A percentile compares a stretch with the other conserved stretches of the same genome.
phyloP scores from a whole-genome alignment of 2,113 vertebrate species.

The Tupaia tana region DNA sequence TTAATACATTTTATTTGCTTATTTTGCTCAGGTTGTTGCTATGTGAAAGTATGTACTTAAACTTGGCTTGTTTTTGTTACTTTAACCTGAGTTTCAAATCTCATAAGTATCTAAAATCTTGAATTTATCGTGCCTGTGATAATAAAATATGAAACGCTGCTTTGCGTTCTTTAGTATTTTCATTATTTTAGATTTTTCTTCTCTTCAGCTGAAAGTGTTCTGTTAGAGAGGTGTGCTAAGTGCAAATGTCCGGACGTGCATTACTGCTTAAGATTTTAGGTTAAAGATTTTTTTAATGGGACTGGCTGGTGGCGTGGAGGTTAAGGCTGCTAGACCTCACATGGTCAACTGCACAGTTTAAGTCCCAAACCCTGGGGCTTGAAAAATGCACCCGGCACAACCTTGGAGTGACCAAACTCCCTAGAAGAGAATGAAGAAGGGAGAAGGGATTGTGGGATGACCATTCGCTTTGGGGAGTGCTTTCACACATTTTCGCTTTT shows the following conservation, averaged over 20 bases:
- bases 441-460: too few relatives aligned
- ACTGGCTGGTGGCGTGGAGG: too few relatives aligned
- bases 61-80: background rate
- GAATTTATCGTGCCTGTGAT: background rate
- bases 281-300: too few relatives aligned
- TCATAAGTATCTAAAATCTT: background rate
- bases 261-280: background rate
- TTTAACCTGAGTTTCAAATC: background rate
- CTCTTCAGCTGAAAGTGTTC: background rate
- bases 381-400: too few relatives aligned
- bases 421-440: too few relatives aligned
- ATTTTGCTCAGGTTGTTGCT: background rate
- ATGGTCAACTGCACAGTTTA: too few relatives aligned
- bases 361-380: too few relatives aligned
- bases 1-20: background rate
- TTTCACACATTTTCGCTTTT: too few relatives aligned
- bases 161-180: background rate
- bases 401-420: too few relatives aligned
- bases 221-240: rapidly evolving
- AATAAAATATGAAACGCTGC: background rate
- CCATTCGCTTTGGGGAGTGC: too few relatives aligned
- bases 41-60: background rate
- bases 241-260: background rate
- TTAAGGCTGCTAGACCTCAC: too few relatives aligned
- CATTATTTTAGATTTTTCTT: background rate